Evolutionary conservation across 2,113 vertebrate species (phyloP).

Genomic region (Ardeotis arabs): DNA sequence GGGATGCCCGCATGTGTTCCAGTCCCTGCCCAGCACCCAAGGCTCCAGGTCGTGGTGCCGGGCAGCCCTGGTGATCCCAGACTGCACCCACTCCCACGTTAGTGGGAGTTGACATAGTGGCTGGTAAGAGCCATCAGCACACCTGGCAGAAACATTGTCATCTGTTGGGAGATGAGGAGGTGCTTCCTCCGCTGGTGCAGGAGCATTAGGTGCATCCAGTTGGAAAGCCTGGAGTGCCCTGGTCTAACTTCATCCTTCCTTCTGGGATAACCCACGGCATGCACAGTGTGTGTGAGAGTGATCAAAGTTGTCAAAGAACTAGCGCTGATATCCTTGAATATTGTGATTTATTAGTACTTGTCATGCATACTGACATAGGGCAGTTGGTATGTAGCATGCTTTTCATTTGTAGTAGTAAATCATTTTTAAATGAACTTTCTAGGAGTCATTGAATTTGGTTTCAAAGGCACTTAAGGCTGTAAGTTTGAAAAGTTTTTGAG

Average conservation of each 20-base stretch:
- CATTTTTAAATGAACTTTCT: background rate
- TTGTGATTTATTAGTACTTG: background rate
- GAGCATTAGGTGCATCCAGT: background rate
- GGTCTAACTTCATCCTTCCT: background rate
- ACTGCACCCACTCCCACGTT: fast-evolving
- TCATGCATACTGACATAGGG: background rate
- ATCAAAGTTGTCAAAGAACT: background rate
- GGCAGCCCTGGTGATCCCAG: background rate
- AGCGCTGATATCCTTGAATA: background rate
- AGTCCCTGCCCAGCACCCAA: fast-evolving
- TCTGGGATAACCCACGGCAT: background rate
- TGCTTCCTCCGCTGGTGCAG: background rate
- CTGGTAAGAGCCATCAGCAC: background rate
- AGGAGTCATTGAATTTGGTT: background rate
- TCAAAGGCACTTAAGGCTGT: background rate
- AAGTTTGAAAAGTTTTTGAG: background rate
- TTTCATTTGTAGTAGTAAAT: background rate
- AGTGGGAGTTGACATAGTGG: background rate
- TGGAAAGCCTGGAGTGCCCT: background rate
- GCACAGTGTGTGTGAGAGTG: background rate
- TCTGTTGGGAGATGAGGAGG: background rate
- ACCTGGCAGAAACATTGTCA: fast-evolving
- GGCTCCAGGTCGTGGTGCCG: background rate
- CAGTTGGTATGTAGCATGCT: background rate
- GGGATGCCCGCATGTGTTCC: background rate